Base-by-base conservation (phyloP, 2,797 vertebrate genomes). In the Catamblyrhynchus diadema region DNA sequence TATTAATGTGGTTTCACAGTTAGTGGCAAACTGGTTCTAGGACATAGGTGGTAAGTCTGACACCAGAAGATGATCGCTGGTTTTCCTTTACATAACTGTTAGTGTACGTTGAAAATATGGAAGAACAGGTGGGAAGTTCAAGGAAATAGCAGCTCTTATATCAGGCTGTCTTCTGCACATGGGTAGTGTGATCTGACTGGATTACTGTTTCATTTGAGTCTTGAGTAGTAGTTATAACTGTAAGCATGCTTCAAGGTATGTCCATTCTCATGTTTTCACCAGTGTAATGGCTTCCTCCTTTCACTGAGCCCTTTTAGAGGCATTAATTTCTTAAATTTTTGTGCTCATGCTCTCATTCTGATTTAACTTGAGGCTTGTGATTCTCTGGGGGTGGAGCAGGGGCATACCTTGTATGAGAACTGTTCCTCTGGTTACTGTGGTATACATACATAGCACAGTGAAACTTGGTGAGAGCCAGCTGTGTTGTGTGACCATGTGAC, bases 51-150 rank as follows among this genome's bases (percentile, higher is more conserved):
- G 5, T 18, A 53, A 75, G 30, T 64, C 77, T 93, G 78, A 80
- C 88, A 90, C 57, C 35, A 87, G 87, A 64, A 74, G 74, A 69
- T 91, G 39, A 45, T 53, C 11, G 6, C 62, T 92, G 62, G 35
- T 72, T 94, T 93, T 93, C 47, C 92, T 89, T 91, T 94, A 85
- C 4, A 3, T 81, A 85, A 73, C 79, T 62, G 66, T 92, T 93
- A 41, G 62, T 71, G 41, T 81, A 56, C 0, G 0, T 39, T 94
- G 59, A 59, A 88, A 94, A 93, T 91, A 90, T 14, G 56, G 53
- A 81, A 48, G 71, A 74, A 42, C 91, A 95, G 57, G 61, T 88
- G 70, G 30, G 41, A 64, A 88, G 79, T 91, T 87, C 74, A 93
- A 84, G 50, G 75, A 81, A 85, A 64, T n/a, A 86, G 7, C 60